phyloP scores from a whole-genome alignment of 2,797 vertebrate species.

The Pteropus rufus region DNA sequence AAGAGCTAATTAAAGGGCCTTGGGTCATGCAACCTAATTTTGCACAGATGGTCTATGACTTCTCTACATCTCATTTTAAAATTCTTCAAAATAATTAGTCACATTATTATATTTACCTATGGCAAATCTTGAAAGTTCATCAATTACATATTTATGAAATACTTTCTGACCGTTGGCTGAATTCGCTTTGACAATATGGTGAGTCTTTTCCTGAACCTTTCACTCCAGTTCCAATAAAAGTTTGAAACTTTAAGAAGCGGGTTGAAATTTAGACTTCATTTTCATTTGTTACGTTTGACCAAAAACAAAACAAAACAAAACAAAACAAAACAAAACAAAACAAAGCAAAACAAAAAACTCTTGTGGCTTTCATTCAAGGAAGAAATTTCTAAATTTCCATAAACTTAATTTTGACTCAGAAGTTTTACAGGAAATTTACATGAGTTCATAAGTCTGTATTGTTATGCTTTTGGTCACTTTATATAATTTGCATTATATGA shows the following conservation, averaged over 20 bases:
- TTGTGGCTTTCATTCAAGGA: neutral
- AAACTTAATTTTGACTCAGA: neutral
- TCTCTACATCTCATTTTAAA: neutral
- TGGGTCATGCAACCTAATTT: neutral
- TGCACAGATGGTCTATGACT: slow-evolving; percentile 22
- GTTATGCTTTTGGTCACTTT: neutral
- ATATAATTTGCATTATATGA: neutral
- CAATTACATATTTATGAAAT: neutral
- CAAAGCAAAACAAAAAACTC: neutral
- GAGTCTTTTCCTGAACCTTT: neutral
- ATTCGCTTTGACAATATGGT: neutral
- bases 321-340: too few relatives aligned
- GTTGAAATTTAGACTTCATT: neutral
- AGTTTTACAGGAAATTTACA: neutral
- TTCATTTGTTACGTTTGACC: neutral
- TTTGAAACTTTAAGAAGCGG: neutral
- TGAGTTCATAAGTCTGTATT: neutral
- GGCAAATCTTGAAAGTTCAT: neutral
- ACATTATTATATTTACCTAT: slow-evolving; percentile 23
- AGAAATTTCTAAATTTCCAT: neutral
- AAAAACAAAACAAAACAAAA: neutral
- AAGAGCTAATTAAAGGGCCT: neutral
- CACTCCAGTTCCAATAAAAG: neutral
- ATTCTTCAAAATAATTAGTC: slow-evolving; percentile 45
- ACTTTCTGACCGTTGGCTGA: neutral